Base-by-base conservation (phyloP, 1,140 invertebrate genomes). In the Aphis gossypii region DNA sequence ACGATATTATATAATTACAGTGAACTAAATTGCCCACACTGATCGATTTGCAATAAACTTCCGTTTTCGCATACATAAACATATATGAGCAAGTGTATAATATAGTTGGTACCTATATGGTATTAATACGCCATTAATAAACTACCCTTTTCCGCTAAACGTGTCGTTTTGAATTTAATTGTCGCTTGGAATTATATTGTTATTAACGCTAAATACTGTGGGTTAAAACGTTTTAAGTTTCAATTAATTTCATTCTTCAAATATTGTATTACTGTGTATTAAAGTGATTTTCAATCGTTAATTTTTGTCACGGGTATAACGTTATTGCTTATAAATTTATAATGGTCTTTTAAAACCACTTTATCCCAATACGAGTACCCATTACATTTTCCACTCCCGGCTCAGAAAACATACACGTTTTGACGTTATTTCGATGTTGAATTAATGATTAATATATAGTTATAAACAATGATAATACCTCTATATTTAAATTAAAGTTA, bases 31-130 rank as follows among this genome's bases (percentile, higher is more conserved):
- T 56, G 30, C 18, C n/a, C 48, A 0, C 4, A 68, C 56, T 68
- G 25, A 90, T 41, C 56, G 23, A 44, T 90, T 68, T 68, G 25
- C 54, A 44, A 90, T 90, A 46, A 90, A 90, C 54, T 90, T 90
- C 54, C 38, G 38, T 90, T 90, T 90, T n/a, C 23, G 18, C 9
- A 44, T 20, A 44, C 23, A 44, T 44, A 56, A 2, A 89, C 21
- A 54, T 60, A 44, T 35, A 23, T 2, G 9, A 56, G 20, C 14
- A 30, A 30, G 48, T 41, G 5, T 41, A 48, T 54, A 25, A n/a
- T 30, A 89, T 86, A 86, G 30, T 30, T 76, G 60, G 14, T 18
- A 76, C 60, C 60, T 38, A 35, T 35, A 89, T 30, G 4, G 2
- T 56, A 54, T 89, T 89, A 41, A 51, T 88, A 54, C 7, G 9